These are phyloP conservation scores for Melanotus villosus DNA, from an alignment of 2,888 invertebrate genomes.

Conservation along the genomic window DNA sequence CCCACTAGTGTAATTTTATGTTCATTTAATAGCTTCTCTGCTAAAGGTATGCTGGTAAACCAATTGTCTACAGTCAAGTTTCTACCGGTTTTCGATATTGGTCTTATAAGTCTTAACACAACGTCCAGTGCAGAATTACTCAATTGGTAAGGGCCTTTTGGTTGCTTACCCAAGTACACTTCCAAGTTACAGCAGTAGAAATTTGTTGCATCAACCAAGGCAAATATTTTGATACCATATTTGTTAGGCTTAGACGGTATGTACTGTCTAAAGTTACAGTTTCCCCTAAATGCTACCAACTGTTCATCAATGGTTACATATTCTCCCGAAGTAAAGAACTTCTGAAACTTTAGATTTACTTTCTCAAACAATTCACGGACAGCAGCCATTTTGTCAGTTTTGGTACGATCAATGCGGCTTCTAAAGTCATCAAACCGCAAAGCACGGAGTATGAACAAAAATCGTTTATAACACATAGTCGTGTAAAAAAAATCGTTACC, in stretches of 20 bases:
- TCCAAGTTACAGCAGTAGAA: too few relatives aligned
- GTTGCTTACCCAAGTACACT: too few relatives aligned
- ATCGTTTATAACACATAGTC: constrained; percentile 47
- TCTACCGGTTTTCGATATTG: too few relatives aligned
- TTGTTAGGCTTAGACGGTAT: not conserved
- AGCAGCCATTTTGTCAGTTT: constrained; percentile 45
- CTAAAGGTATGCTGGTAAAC: too few relatives aligned
- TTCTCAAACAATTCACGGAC: constrained; percentile 50
- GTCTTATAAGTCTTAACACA: too few relatives aligned
- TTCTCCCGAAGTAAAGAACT: constrained; percentile 2
- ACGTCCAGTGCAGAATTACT: too few relatives aligned
- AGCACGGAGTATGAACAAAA: constrained; percentile 40
- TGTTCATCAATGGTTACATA: constrained; percentile 40
- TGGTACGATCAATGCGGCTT: constrained; percentile 15
- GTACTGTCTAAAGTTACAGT: not conserved
- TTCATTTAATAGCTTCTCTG: too few relatives aligned
- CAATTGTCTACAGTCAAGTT: too few relatives aligned
- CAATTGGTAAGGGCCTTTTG: too few relatives aligned
- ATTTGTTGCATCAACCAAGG: constrained; percentile 17
- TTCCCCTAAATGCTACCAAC: not conserved
- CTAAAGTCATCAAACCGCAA: constrained; percentile 46
- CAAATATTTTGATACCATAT: not conserved
- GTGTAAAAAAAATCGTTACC: constrained; percentile 50
- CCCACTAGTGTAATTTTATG: too few relatives aligned
- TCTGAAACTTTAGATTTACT: constrained; percentile 52